Evolutionary conservation across 2,113 vertebrate genomes (phyloP).

Genomic region (Sula dactylatra): DNA sequence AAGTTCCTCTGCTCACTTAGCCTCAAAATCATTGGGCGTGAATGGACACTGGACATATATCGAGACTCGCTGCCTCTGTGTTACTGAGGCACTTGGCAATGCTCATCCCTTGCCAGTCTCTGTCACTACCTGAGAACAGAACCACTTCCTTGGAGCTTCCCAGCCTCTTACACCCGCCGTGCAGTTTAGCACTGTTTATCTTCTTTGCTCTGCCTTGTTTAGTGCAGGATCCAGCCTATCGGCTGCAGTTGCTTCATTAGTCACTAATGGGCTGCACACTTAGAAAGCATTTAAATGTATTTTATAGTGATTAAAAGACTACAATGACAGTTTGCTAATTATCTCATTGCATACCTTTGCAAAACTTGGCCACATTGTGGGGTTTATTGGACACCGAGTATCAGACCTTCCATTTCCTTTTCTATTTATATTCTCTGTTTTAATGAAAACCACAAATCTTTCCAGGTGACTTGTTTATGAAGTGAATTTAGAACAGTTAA

Average conservation of each 20-base stretch:
- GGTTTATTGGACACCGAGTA: neutral
- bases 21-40: neutral
- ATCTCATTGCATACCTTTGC: neutral
- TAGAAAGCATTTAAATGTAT: neutral
- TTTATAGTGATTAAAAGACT: neutral
- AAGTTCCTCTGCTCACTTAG: neutral
- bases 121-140: neutral
- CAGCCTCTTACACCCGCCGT: neutral
- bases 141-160: neutral
- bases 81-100: neutral
- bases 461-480: constrained; percentile 53
- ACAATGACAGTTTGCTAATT: neutral
- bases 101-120: neutral
- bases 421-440: constrained; percentile 26
- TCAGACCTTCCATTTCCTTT: constrained; percentile 10
- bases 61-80: too few species aligned
- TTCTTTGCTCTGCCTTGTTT: neutral
- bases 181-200: neutral
- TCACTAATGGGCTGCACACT: neutral
- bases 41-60: neutral
- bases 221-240: neutral
- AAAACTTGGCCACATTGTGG: neutral
- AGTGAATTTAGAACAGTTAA: constrained; percentile 55
- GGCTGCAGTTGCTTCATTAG: neutral
- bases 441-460: constrained; percentile 41